phyloP scores from a whole-genome alignment of 1,140 invertebrate species.

The Nasonia vitripennis region DNA sequence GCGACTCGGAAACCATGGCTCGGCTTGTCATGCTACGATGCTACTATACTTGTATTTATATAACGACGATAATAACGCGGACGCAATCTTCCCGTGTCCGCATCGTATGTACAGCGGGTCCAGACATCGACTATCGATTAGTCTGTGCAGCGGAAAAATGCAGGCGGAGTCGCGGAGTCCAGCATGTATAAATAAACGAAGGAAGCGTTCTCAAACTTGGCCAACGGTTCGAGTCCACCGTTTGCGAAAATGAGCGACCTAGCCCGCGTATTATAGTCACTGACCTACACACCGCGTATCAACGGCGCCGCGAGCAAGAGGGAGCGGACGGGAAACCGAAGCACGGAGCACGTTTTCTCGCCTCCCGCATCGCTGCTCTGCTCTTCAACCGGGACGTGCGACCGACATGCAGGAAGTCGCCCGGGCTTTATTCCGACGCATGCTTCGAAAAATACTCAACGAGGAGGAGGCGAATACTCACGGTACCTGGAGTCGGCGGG shows the following conservation, averaged over 20 bases:
- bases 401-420: too few relatives aligned
- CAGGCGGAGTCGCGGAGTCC: background rate
- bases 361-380: too few relatives aligned
- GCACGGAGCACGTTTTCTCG: background rate
- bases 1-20: background rate
- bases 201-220: too few relatives aligned
- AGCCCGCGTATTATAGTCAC: too few relatives aligned
- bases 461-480: background rate
- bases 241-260: background rate
- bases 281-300: too few relatives aligned
- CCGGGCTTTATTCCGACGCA: too few relatives aligned
- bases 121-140: too few relatives aligned
- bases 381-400: too few relatives aligned
- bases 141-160: background rate
- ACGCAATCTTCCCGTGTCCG: too few relatives aligned
- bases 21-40: background rate
- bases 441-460: too few relatives aligned
- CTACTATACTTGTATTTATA: background rate
- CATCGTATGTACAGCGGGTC: too few relatives aligned
- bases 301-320: background rate
- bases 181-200: background rate
- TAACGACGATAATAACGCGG: background rate
- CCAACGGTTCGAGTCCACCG: background rate
- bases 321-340: background rate
- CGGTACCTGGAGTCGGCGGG: too few relatives aligned